Evolutionary conservation across 1,140 invertebrate genomes (phyloP).

Genomic region (Thaumatotibia leucotreta): DNA sequence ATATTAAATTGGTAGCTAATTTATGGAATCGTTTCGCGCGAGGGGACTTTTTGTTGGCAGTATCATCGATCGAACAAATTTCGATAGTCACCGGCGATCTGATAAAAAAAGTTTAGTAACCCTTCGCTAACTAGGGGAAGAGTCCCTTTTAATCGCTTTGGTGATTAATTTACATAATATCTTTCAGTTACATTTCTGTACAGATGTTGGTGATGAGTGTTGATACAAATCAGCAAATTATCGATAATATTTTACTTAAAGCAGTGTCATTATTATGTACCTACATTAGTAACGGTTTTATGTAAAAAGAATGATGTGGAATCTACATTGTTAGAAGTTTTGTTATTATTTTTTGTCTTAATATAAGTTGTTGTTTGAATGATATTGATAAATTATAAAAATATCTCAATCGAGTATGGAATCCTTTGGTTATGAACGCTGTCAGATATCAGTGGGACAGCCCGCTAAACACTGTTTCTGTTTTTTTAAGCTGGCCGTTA

Average conservation of each 20-base stretch:
- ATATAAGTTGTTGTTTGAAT: no score
- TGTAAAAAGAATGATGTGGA: no score
- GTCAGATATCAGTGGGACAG: no score
- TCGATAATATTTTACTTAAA: background rate
- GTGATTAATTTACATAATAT: constrained; percentile 14
- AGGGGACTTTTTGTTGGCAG: background rate
- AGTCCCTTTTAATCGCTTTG: constrained; percentile 7
- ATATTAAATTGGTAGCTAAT: background rate
- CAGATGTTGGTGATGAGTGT: constrained; percentile 9
- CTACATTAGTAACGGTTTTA: background rate
- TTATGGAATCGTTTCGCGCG: background rate
- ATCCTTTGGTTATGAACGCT: no score
- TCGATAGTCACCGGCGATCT: constrained; percentile 51
- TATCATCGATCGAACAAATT: constrained; percentile 30
- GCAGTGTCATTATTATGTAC: background rate
- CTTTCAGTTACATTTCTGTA: background rate
- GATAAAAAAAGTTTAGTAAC: constrained; percentile 38
- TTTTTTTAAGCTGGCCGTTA: no score
- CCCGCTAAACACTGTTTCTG: no score
- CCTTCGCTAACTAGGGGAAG: constrained; percentile 30
- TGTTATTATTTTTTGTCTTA: no score
- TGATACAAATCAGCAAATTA: background rate
- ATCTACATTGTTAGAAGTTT: no score
- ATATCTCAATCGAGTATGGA: no score
- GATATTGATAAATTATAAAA: no score